Percentiles rank a stretch among this genome's conserved stretches.
These are phyloP conservation scores for Leptopilina syphax DNA, from an alignment of 2,888 invertebrate genomes.

Conservation along the genomic window DNA sequence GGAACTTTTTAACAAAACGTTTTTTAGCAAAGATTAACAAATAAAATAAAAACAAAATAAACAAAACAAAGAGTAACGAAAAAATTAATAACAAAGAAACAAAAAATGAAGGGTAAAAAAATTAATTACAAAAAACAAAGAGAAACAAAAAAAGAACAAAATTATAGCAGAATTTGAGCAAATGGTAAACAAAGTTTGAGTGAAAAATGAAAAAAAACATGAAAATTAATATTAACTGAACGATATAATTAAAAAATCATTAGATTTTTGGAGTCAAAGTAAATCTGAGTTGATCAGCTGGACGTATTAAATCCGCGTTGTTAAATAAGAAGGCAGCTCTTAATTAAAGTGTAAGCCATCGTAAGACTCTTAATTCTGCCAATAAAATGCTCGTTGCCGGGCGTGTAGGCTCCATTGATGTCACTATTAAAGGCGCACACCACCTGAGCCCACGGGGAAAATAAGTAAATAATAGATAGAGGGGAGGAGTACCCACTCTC, in stretches of 20 bases:
- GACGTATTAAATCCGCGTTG: constrained; percentile 48
- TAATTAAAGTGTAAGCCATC: constrained; percentile 63
- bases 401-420: constrained; percentile 53
- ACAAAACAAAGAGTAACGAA: too few relatives aligned
- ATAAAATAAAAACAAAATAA: too few relatives aligned
- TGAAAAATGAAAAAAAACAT: too few relatives aligned
- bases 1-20: too few relatives aligned
- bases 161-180: too few relatives aligned
- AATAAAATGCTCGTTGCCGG: constrained; percentile 63
- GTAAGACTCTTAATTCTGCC: constrained; percentile 70
- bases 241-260: constrained; percentile 22
- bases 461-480: constrained; percentile 65
- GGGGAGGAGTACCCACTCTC: constrained; percentile 39
- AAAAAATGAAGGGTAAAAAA: too few relatives aligned
- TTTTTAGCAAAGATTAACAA: too few relatives aligned
- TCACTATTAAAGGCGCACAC: constrained; percentile 56
- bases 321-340: constrained; percentile 59
- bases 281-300: constrained; percentile 42
- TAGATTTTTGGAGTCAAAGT: constrained; percentile 5
- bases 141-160: too few relatives aligned
- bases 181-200: too few relatives aligned
- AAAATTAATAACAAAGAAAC: too few relatives aligned
- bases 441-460: constrained; percentile 61
- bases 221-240: neutral
- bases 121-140: too few relatives aligned